Percentiles rank a stretch among this genome's conserved stretches.
phyloP scores from a whole-genome alignment of 2,113 vertebrate genomes.

The Bos javanicus region DNA sequence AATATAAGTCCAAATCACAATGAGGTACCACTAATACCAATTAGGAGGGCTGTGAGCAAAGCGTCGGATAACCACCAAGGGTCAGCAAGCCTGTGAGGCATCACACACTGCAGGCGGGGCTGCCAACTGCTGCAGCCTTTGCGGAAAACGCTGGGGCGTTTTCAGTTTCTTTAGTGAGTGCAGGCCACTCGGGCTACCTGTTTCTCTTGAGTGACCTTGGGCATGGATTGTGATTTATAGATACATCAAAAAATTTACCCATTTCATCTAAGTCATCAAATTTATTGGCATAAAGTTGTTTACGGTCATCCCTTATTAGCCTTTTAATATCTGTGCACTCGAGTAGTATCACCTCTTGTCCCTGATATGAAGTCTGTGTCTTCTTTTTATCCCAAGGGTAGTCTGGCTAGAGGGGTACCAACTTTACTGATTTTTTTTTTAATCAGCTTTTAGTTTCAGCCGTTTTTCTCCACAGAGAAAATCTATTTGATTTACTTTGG shows the following conservation, averaged over 20 bases:
- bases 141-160: background rate
- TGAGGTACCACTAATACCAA: background rate
- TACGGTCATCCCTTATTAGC: background rate
- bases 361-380: background rate
- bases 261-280: background rate
- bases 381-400: background rate
- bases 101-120: background rate
- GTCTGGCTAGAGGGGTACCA: background rate
- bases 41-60: background rate
- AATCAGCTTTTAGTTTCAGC: background rate
- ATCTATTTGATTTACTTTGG: background rate
- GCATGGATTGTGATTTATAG: background rate
- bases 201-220: background rate
- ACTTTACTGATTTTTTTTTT: background rate
- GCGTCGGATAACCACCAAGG: background rate
- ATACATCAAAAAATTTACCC: background rate
- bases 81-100: background rate
- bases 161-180: background rate
- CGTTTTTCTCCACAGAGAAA: background rate
- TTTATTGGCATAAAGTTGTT: background rate
- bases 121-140: background rate
- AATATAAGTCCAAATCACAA: background rate
- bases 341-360: background rate
- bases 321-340: background rate
- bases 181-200: background rate